A percentile compares a stretch with the other conserved stretches of the same genome.
These are phyloP conservation scores for Syrista parreyssii DNA, from an alignment of 2,888 invertebrate species.

Conservation along the genomic window DNA sequence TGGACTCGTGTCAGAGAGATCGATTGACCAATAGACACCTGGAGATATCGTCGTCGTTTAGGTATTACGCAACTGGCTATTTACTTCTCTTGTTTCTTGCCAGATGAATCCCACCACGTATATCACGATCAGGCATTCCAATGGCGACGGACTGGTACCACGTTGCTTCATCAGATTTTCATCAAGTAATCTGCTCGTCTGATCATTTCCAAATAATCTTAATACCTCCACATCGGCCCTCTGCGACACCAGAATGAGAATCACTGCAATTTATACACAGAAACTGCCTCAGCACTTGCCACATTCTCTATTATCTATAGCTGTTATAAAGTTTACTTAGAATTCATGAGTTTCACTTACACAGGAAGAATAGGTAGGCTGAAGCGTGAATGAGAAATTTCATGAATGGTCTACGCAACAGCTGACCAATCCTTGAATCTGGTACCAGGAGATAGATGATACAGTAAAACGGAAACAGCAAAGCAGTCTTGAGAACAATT, in stretches of 20 bases:
- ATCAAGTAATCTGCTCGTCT: constrained; percentile 73
- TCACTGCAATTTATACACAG: constrained; percentile 71
- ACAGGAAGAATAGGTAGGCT: constrained; percentile 91
- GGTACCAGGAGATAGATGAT: constrained; percentile 87
- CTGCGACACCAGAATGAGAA: constrained; percentile 92
- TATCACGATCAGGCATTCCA: constrained; percentile 85
- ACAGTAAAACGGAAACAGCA: constrained; percentile 90
- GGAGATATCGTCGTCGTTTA: background rate
- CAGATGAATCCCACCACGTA: constrained; percentile 92
- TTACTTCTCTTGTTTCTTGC: constrained; percentile 87
- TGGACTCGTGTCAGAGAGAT: background rate
- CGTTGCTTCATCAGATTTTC: constrained; percentile 79
- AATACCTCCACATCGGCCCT: constrained; percentile 84
- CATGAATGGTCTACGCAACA: constrained; percentile 95
- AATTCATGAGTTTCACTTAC: constrained; percentile 72
- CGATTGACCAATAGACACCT: background rate
- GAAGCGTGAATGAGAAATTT: constrained; percentile 96
- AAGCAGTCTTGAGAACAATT: constrained; percentile 80
- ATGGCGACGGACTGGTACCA: constrained; percentile 85
- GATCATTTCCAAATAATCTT: constrained; percentile 78
- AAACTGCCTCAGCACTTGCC: background rate
- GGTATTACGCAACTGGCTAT: background rate
- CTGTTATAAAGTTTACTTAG: background rate
- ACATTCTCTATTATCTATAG: background rate
- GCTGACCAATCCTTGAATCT: constrained; percentile 80